These are phyloP conservation scores for Bucorvus abyssinicus DNA, from an alignment of 2,797 vertebrate genomes.

Conservation along the genomic window DNA sequence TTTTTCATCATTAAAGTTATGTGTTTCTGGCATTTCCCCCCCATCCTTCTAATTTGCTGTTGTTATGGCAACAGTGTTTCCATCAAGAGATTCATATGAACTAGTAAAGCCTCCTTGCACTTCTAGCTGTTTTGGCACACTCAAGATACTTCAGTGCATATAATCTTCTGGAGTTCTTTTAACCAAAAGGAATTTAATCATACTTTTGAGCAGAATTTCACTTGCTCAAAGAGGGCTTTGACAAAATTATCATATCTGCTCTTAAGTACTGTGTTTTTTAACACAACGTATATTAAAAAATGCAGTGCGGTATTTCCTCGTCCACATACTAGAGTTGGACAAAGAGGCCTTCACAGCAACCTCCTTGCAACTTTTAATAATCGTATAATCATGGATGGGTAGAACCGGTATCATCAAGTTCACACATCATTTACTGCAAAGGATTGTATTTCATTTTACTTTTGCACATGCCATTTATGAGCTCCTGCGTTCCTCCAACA, in stretches of 20 bases:
- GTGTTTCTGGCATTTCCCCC: background rate
- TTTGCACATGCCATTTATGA: background rate
- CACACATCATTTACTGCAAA: background rate
- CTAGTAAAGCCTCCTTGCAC: background rate
- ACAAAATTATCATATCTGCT: background rate
- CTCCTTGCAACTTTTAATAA: background rate
- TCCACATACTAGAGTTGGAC: background rate
- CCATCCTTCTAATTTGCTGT: background rate
- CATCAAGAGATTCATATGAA: background rate
- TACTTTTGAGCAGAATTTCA: background rate
- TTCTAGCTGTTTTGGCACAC: background rate
- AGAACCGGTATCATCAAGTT: background rate
- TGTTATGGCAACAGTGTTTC: conserved; percentile 20
- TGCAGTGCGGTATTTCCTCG: background rate
- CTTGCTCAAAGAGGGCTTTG: background rate
- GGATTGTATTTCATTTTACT: background rate
- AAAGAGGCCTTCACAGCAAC: background rate
- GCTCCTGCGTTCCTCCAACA: background rate
- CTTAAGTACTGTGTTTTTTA: background rate
- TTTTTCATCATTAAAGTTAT: background rate
- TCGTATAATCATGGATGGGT: background rate
- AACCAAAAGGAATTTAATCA: background rate
- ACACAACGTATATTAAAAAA: background rate
- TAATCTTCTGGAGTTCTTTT: background rate
- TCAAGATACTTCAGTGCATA: background rate